A percentile compares a stretch with the other conserved stretches of the same genome.
phyloP scores from a whole-genome alignment of 2,888 invertebrate species.

The Nineta flava region DNA sequence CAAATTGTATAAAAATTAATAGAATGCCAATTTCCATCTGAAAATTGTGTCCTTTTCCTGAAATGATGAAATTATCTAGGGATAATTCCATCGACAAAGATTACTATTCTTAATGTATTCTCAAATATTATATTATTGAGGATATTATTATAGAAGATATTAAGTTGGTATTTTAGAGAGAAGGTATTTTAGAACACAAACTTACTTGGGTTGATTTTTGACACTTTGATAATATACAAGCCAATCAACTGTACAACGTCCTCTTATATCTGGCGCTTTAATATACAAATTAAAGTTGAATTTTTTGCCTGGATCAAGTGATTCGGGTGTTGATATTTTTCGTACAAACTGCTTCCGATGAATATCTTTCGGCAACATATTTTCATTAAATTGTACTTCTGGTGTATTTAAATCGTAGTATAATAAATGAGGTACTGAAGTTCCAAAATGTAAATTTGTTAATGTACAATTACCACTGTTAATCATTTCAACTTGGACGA shows the following conservation, averaged over 20 bases:
- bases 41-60: no score
- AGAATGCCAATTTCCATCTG: no score
- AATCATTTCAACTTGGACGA: constrained; percentile 46
- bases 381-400: constrained; percentile 3
- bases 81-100: no score
- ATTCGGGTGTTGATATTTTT: constrained; percentile 23
- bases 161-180: no score
- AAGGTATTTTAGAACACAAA: not conserved
- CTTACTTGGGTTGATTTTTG: constrained; percentile 14
- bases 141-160: no score
- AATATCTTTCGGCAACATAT: constrained; percentile 17
- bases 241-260: constrained; percentile 44
- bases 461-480: constrained; percentile 53
- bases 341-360: constrained; percentile 28
- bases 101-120: no score
- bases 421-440: constrained; percentile 48
- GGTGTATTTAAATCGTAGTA: constrained; percentile 18
- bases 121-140: no score
- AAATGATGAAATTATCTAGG: no score
- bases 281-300: constrained; percentile 45
- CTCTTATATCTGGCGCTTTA: constrained; percentile 48
- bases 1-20: no score
- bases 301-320: constrained; percentile 31
- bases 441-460: constrained; percentile 44
- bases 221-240: constrained; percentile 57